These are phyloP conservation scores for human DNA, from an alignment of 2,113 vertebrate species.

Conservation along the genomic window DNA sequence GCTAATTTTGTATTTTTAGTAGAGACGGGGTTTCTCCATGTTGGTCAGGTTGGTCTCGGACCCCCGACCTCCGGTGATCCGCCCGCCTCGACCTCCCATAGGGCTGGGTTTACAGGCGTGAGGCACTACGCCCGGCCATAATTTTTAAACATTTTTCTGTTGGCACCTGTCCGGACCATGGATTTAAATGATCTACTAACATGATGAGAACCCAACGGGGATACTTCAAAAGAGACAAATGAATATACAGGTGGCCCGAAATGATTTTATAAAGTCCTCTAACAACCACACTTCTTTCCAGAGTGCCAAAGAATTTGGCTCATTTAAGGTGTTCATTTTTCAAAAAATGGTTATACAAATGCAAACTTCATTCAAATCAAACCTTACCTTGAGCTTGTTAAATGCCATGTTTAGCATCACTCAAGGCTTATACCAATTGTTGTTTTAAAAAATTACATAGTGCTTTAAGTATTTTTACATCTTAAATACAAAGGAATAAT, in stretches of 20 bases:
- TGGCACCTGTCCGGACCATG: neutral
- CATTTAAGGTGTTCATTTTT: neutral
- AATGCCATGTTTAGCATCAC: neutral
- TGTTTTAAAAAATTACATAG: neutral
- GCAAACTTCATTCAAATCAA: constrained; percentile 4
- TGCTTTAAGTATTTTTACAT: neutral
- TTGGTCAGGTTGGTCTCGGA: no score
- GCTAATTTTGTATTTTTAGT: no score
- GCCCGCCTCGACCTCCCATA: no score
- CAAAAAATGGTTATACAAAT: neutral
- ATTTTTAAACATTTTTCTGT: neutral
- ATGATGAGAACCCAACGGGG: neutral
- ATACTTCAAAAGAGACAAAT: neutral
- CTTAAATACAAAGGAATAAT: neutral
- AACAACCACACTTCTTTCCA: neutral
- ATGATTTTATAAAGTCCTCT: neutral
- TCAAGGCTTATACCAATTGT: neutral
- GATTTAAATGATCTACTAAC: neutral
- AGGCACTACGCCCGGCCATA: no score
- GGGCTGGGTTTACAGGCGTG: no score
- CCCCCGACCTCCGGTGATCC: no score
- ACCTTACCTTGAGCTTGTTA: neutral
- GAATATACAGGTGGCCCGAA: neutral
- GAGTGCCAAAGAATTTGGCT: neutral
- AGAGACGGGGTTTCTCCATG: no score